Conservation (phyloP, 2,797 vertebrate genomes). For the Allobates femoralis region DNA sequence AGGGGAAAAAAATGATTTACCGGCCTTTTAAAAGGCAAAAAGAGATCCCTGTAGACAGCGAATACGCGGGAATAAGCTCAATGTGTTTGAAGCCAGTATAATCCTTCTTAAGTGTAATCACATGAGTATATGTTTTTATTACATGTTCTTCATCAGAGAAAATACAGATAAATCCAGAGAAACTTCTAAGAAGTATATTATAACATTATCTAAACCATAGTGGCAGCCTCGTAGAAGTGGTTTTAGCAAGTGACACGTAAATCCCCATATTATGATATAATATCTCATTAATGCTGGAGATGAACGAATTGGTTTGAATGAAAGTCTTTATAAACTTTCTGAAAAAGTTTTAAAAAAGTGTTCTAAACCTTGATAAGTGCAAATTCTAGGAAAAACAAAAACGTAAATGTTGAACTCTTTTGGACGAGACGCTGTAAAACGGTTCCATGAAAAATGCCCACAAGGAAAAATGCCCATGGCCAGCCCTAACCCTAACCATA, state of each 20-base stretch:
- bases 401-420: too few relatives aligned
- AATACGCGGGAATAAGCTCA: conserved; percentile 17
- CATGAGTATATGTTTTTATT: background rate
- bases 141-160: background rate
- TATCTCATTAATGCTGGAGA: too few relatives aligned
- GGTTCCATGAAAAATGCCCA: too few relatives aligned
- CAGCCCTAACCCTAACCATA: too few relatives aligned
- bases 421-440: too few relatives aligned
- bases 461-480: too few relatives aligned
- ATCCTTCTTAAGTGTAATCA: conserved; percentile 40
- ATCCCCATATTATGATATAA: too few relatives aligned
- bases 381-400: too few relatives aligned
- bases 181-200: background rate
- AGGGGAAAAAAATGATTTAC: conserved; percentile 72
- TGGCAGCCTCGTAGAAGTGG: background rate
- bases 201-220: background rate
- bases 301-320: too few relatives aligned
- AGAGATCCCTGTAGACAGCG: conserved; percentile 32
- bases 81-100: conserved; percentile 7
- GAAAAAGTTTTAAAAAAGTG: too few relatives aligned
- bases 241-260: background rate
- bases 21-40: conserved; percentile 67
- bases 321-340: too few relatives aligned
- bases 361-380: too few relatives aligned
- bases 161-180: background rate